Evolutionary conservation across 2,797 vertebrate genomes (phyloP).

Genomic region (Lateolabrax maculatus): DNA sequence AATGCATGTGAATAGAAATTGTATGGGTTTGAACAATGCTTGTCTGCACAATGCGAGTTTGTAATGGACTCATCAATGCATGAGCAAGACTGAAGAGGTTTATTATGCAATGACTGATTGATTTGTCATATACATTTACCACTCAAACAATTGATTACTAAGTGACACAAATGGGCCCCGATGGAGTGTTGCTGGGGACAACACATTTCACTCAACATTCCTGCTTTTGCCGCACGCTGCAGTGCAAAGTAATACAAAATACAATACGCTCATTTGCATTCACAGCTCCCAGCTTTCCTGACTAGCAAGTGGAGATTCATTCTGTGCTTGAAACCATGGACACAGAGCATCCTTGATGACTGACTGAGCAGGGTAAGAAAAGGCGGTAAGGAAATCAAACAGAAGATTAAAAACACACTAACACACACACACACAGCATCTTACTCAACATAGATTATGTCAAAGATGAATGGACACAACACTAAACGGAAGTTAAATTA

Average conservation of each 20-base stretch:
- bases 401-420: not conserved
- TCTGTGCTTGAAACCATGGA: conserved; percentile 31
- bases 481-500: conserved; percentile 15
- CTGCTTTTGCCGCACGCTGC: not conserved
- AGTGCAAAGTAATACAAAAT: conserved; percentile 15
- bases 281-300: conserved; percentile 17
- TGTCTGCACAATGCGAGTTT: not conserved
- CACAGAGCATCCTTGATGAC: not conserved
- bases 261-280: conserved; percentile 24
- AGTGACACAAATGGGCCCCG: not conserved
- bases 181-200: not conserved
- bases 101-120: conserved; percentile 2
- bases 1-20: not conserved
- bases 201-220: not conserved
- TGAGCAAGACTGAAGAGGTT: conserved; percentile 2
- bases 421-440: conserved; percentile 8
- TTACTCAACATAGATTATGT: not conserved
- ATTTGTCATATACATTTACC: conserved; percentile 7
- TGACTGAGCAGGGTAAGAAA: conserved; percentile 1
- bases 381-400: not conserved
- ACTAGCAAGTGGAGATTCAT: conserved; percentile 11
- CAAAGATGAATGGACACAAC: conserved; percentile 10
- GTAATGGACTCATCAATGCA: not conserved
- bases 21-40: not conserved
- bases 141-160: conserved; percentile 1